These are phyloP conservation scores for Halcyon leucocephala DNA, from an alignment of 2,797 vertebrate species.

Conservation along the genomic window DNA sequence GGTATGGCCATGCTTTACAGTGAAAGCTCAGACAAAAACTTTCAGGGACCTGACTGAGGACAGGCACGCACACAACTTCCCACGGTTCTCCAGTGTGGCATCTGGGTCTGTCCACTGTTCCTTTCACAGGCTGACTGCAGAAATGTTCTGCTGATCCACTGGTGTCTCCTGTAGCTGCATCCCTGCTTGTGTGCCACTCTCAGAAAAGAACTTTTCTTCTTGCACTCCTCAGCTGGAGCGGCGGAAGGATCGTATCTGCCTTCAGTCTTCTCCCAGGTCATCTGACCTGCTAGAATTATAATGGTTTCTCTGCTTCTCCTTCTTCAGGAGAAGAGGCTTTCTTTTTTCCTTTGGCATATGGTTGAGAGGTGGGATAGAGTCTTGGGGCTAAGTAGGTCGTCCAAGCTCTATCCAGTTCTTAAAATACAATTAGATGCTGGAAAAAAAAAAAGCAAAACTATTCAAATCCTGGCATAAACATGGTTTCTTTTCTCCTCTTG, in stretches of 20 bases:
- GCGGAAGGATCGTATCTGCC: background rate
- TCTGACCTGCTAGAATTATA: background rate
- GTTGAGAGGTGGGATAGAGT: background rate
- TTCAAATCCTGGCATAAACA: background rate
- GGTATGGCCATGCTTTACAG: background rate
- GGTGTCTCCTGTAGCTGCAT: background rate
- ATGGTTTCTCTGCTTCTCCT: background rate
- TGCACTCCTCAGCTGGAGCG: background rate
- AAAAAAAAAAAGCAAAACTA: background rate
- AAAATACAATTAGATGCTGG: background rate
- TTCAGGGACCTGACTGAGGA: background rate
- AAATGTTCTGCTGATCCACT: background rate
- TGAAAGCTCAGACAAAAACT: background rate
- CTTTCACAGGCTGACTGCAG: background rate
- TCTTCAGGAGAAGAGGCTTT: background rate
- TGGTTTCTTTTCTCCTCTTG: background rate
- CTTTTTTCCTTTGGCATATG: background rate
- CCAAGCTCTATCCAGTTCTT: background rate
- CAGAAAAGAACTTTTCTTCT: background rate
- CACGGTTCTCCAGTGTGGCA: background rate
- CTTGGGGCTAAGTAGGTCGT: background rate
- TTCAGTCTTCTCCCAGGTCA: background rate
- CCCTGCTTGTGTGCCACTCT: background rate
- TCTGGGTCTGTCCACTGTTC: background rate
- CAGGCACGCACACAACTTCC: background rate